phyloP scores from a whole-genome alignment of 2,797 vertebrate species.

The Loriculus beryllinus region DNA sequence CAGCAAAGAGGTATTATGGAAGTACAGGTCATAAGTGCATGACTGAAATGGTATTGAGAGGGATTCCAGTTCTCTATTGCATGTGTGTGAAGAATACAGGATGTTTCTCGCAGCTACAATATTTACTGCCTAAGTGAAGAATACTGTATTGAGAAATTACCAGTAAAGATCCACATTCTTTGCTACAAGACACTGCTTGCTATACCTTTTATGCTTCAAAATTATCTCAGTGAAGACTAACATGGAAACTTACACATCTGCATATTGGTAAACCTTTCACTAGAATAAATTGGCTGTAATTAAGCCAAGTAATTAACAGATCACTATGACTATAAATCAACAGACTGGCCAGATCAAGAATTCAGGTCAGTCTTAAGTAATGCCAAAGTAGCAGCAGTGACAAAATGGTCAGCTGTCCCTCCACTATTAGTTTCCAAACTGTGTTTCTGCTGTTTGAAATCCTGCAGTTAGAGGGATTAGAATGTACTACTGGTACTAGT shows the following conservation, averaged over 20 bases:
- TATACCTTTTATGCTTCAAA: not conserved
- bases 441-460: not conserved
- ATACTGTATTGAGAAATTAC: not conserved
- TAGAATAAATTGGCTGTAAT: slow-evolving; percentile 9
- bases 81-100: not conserved
- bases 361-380: slow-evolving; percentile 11
- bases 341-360: slow-evolving; percentile 13
- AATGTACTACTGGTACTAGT: not conserved
- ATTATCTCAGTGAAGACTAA: not conserved
- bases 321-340: not conserved
- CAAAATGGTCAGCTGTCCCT: not conserved
- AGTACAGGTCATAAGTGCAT: not conserved
- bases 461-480: not conserved
- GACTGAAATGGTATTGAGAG: not conserved
- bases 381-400: not conserved
- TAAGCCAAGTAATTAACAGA: not conserved
- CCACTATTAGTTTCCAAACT: not conserved
- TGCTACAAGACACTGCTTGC: not conserved
- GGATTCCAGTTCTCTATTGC: not conserved
- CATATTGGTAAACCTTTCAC: not conserved
- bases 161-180: not conserved
- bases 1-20: slow-evolving; percentile 25
- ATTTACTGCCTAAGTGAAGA: not conserved
- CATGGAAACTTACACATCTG: not conserved
- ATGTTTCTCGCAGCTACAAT: not conserved